Base-by-base conservation (phyloP, 2,797 vertebrate genomes). In the Erethizon dorsatum region DNA sequence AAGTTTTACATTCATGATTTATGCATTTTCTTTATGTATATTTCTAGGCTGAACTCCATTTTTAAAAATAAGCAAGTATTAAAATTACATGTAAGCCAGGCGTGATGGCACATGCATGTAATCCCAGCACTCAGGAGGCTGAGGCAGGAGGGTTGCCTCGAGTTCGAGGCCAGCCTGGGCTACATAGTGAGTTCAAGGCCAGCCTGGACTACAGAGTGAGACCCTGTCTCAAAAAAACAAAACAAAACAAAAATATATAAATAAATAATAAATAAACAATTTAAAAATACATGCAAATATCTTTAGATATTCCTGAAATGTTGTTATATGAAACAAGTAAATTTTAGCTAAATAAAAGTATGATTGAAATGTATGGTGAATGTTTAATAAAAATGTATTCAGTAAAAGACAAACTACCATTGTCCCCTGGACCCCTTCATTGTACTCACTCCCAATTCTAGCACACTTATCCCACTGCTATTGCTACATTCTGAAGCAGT, bases 11-110 rank as follows among this genome's bases (percentile, higher is more conserved):
- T 88, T 79, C 84, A 90, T 90, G 59, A 90, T 79, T 79, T 15
- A 83, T 31, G 31, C 75, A 73, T 61, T 87, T 90, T 97, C 14
- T 71, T 88, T 80, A 77, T 52, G 15, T 78, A 90, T 90, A 24
- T 75, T 77, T 71, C 13, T 11, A 80, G 59, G 11, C 77, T 57
- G 71, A 79, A 61, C 69, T 92, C 12, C 41, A 82, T 45, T 94
- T 78, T 87, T 52, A 31, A 54, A 90, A 65, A 82, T 88, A 88
- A 85, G 1, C 10, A 47, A 69, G 56, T 14, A 71, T 84, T 96
- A 37, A 93, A 94, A 82, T 88, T 83, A 13, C 12, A 69, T 88
- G 65, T n/a, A 67, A 67, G n/a, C 7, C 33, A 18, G 33, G 6
- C n/a, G 8, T 67, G 65, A 67, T 67, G 65, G 33, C 7, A n/a